These are phyloP conservation scores for Plemyria rubiginata DNA, from an alignment of 2,888 invertebrate genomes.

Conservation along the genomic window DNA sequence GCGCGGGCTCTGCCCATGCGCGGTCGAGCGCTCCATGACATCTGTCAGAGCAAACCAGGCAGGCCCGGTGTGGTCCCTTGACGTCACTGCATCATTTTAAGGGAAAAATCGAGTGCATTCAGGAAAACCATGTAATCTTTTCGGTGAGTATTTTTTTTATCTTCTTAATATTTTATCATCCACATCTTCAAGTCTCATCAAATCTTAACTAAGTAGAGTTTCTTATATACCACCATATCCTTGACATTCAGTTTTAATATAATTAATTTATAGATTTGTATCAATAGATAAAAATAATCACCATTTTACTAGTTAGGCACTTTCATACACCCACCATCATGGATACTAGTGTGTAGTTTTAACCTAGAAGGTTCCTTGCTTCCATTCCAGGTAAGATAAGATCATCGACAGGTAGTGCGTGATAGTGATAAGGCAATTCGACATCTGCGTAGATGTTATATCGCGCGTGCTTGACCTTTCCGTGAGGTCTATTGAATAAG, in stretches of 20 bases:
- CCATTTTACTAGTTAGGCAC: background rate
- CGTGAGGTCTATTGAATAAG: conserved; percentile 36
- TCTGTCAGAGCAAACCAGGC: conserved; percentile 63
- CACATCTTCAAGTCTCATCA: background rate
- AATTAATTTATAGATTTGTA: too few species aligned
- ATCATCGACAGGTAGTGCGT: conserved; percentile 28
- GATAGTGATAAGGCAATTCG: conserved; percentile 25
- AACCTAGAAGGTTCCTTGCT: background rate
- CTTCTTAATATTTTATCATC: background rate
- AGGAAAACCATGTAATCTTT: conserved; percentile 62
- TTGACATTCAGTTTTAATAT: conserved; percentile 8
- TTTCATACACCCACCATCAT: background rate
- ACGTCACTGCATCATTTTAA: conserved; percentile 61
- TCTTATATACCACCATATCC: background rate
- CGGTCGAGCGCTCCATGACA: conserved; percentile 53
- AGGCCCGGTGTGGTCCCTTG: conserved; percentile 54
- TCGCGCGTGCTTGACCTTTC: conserved; percentile 54
- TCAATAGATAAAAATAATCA: too few species aligned
- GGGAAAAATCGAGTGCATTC: conserved; percentile 51
- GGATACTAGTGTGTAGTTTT: background rate
- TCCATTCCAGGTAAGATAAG: conserved; percentile 12
- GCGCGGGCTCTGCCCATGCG: conserved; percentile 59
- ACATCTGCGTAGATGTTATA: conserved; percentile 42
- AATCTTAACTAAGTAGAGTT: background rate
- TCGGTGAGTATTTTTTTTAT: conserved; percentile 51